Conservation (phyloP, 1,140 invertebrate species). For the Rhyzopertha dominica region DNA sequence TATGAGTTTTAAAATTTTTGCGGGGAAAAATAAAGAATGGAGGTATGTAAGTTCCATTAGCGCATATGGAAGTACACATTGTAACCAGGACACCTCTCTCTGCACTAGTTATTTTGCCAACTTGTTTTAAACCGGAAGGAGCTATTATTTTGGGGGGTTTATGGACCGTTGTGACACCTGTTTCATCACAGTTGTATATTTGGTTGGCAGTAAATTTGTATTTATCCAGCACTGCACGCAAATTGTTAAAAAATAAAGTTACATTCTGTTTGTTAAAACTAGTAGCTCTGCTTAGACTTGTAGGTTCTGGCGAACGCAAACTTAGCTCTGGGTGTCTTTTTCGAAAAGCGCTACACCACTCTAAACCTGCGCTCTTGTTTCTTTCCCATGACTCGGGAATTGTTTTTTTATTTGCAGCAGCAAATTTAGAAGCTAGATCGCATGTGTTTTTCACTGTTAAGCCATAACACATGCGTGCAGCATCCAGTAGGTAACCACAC, state of each 20-base stretch:
- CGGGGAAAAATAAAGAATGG: conserved; percentile 10
- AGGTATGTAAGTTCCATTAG: conserved; percentile 4
- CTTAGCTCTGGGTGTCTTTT: conserved; percentile 38
- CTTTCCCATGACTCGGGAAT: conserved; percentile 12
- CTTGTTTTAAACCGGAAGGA: conserved; percentile 36
- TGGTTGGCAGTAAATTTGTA: conserved; percentile 20
- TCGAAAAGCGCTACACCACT: conserved; percentile 41
- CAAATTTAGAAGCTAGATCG: conserved; percentile 18
- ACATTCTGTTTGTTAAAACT: conserved; percentile 34
- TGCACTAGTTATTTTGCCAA: conserved; percentile 39
- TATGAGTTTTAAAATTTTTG: conserved; percentile 2
- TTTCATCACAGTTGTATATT: conserved; percentile 47
- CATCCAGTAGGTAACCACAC: too few species aligned
- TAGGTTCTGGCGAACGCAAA: conserved; percentile 34
- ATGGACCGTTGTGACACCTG: conserved; percentile 44
- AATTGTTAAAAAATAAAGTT: conserved; percentile 24
- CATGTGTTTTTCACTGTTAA: conserved; percentile 30
- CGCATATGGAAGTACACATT: conserved; percentile 2
- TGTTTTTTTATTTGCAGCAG: conserved; percentile 11
- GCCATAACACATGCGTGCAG: conserved; percentile 36
- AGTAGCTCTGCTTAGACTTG: conserved; percentile 37
- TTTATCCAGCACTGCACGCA: conserved; percentile 7
- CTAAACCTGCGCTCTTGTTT: conserved; percentile 16
- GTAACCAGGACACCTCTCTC: conserved; percentile 32
- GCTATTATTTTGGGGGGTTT: conserved; percentile 42